Base-by-base conservation (phyloP, 2,888 invertebrate species). In the Ochlodes sylvanus region DNA sequence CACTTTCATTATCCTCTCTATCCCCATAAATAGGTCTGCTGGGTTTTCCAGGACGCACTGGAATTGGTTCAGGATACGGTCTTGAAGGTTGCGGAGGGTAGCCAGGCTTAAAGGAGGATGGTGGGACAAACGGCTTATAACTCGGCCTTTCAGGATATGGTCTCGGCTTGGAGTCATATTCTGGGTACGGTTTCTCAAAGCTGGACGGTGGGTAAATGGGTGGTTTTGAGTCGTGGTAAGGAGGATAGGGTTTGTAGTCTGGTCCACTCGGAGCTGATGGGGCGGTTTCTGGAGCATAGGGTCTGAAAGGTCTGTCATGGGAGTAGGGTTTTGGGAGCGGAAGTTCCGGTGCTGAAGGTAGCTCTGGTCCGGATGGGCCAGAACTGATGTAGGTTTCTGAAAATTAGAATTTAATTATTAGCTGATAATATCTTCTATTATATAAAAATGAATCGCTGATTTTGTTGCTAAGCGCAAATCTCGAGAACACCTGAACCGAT, bases 381-480 rank as follows among this genome's bases (percentile, higher is more conserved):
- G 79, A 75, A n/a, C 75, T 77, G 2, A 81, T 78, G 68, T 81
- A 86, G 0, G 79, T 73, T 69, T 82, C 89, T 88, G 81, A 12
- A 55, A 58, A 56, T n/a, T 38, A 34, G 34, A 34, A 34, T 7
- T 1, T 1, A 7, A 5, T 34, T 0, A 1, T 34, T 1, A 34
- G 6, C n/a, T n/a, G n/a, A n/a, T n/a, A 27, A 27, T 27, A 27
- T 27, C 27, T 27, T n/a, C n/a, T n/a, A n/a, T n/a, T n/a, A n/a
- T n/a, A n/a, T n/a, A n/a, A n/a, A n/a, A n/a, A n/a, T n/a, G n/a
- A n/a, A n/a, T n/a, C n/a, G n/a, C n/a, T n/a, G n/a, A n/a, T n/a
- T n/a, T n/a, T n/a, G n/a, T n/a, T n/a, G n/a, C n/a, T n/a, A n/a
- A n/a, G n/a, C n/a, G n/a, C n/a, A n/a, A n/a, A n/a, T n/a, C n/a